phyloP scores from a whole-genome alignment of 2,113 vertebrate genomes.

The Passer domesticus region DNA sequence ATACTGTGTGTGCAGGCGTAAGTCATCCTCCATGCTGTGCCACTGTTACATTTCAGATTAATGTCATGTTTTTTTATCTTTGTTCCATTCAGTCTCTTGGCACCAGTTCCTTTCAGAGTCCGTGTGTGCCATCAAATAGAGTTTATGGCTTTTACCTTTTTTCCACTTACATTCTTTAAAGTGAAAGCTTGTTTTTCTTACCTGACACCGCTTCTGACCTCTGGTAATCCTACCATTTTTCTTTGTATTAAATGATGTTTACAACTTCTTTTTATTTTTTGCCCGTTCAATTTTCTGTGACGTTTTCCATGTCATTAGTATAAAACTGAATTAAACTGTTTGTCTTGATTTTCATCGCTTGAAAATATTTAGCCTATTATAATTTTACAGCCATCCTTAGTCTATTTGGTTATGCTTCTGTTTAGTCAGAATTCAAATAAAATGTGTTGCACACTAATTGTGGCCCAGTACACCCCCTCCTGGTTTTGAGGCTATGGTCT shows the following conservation, averaged over 20 bases:
- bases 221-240: not conserved
- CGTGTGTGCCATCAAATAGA: not conserved
- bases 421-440: not conserved
- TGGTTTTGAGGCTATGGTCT: not conserved
- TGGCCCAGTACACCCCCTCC: not conserved
- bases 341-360: not conserved
- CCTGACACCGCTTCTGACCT: not conserved
- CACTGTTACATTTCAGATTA: not conserved
- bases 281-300: not conserved
- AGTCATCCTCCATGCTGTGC: not conserved
- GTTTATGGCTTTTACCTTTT: not conserved
- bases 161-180: slow-evolving; percentile 14
- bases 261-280: not conserved
- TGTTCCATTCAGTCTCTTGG: not conserved
- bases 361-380: not conserved
- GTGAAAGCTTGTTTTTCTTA: slow-evolving; percentile 12
- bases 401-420: not conserved
- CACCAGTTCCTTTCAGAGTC: not conserved
- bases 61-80: not conserved
- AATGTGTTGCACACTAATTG: not conserved
- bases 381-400: not conserved
- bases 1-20: not conserved
- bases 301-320: not conserved
- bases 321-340: not conserved
- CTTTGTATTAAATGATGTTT: slow-evolving; percentile 5